Percentiles rank a stretch among this genome's conserved stretches.
Conservation (phyloP, 2,113 vertebrate species). For the Zosterops japonicus region DNA sequence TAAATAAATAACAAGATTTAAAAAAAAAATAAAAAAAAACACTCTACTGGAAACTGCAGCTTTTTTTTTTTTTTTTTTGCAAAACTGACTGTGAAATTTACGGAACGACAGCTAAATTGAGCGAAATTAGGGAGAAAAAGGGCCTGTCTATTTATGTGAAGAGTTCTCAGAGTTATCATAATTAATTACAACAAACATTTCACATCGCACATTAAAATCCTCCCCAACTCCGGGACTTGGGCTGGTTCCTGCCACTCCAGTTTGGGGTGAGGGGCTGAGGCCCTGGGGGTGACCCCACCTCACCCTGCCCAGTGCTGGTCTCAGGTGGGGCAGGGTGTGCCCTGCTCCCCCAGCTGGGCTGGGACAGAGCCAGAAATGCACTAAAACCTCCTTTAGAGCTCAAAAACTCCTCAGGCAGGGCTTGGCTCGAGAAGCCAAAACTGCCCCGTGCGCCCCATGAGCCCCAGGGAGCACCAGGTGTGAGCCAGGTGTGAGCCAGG, state of each 20-base stretch:
- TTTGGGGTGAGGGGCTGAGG: background rate
- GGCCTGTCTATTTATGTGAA: constrained; percentile 13
- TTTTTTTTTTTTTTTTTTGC: background rate
- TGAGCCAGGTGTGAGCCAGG: too few species aligned
- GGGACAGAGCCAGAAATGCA: fast-evolving
- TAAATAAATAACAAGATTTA: background rate
- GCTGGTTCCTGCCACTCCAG: background rate
- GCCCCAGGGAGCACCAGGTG: background rate
- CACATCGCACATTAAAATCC: background rate
- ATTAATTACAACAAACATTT: constrained; percentile 42
- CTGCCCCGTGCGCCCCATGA: fast-evolving
- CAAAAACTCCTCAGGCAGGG: fast-evolving
- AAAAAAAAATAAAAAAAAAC: background rate
- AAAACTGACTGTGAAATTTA: constrained; percentile 17
- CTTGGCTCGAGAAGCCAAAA: background rate
- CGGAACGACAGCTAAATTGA: constrained; percentile 39
- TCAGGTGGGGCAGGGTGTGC: fast-evolving
- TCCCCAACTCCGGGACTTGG: background rate
- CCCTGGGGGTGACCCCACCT: fast-evolving
- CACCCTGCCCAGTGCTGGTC: fast-evolving
- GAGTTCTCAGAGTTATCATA: constrained; percentile 16
- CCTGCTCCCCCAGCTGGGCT: background rate
- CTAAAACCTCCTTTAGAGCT: fast-evolving
- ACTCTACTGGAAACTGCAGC: background rate
- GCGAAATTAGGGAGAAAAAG: constrained; percentile 47